Conservation (phyloP, 2,888 invertebrate species). For the Tenthredo notha region DNA sequence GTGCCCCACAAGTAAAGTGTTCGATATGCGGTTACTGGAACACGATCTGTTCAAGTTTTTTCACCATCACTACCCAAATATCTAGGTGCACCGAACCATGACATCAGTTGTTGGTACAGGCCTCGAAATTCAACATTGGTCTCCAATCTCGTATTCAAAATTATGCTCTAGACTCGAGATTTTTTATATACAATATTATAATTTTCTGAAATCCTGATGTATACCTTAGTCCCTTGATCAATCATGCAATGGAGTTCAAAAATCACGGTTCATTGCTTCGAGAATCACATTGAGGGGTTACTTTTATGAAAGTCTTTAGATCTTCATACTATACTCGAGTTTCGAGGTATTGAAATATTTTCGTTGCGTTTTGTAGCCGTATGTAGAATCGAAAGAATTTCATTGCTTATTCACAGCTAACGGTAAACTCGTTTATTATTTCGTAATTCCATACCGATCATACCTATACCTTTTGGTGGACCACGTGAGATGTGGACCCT, state of each 20-base stretch:
- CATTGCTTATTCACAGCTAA: slow-evolving; percentile 28
- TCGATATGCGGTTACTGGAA: not conserved
- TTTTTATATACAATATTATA: not conserved
- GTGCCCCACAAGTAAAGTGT: slow-evolving; percentile 2
- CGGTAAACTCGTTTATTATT: slow-evolving; percentile 50
- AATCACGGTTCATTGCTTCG: not conserved
- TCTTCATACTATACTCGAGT: not conserved
- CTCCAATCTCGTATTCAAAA: not conserved
- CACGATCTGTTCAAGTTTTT: not conserved
- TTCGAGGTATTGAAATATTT: not conserved
- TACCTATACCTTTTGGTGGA: not conserved
- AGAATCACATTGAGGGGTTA: not conserved
- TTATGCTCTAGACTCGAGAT: not conserved
- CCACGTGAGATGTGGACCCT: slow-evolving; percentile 1
- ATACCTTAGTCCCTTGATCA: not conserved
- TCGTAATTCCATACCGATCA: not conserved
- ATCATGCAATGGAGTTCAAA: not conserved
- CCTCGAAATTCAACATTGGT: not conserved
- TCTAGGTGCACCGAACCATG: not conserved
- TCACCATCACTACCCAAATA: not conserved
- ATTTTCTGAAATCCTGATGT: not conserved
- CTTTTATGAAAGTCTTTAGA: not conserved
- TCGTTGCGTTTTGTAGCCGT: not conserved
- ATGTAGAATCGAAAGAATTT: slow-evolving; percentile 20
- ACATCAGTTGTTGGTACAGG: not conserved